Evolutionary conservation across 2,888 invertebrate species (phyloP), one percentile per base, ranked within the genome.

Genomic region (Cordylochernes scorpioides): DNA sequence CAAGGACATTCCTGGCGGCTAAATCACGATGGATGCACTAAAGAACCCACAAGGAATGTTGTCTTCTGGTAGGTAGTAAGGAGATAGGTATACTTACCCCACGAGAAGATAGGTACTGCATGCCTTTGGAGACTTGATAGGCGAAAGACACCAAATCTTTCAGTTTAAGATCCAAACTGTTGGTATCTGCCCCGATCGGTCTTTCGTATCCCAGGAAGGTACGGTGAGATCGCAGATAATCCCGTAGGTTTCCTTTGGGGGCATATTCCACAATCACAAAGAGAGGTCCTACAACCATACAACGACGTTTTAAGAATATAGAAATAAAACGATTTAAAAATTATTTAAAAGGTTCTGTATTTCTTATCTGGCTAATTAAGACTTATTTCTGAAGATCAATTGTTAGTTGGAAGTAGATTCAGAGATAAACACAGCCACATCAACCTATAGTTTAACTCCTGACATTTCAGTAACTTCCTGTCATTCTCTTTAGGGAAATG

Each of bases 1-100:
- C 91, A 1, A 97, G 63, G 2, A 97, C 84, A 54, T 97, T 97
- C 39, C 97, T 65, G 0, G 97, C 94, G 0, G 97, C 97, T 43
- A 97, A 60, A 59, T 97, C 97, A 27, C 97, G 65, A 50, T 97
- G 94, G 35, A 97, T 86, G 50, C 86, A 91, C 67, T 77, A 55
- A 28, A 48, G 44, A 30, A 28, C 14, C 5, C 14, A 22, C 5
- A 22, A 22, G 3, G 6, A 5, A 13, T 22, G 22, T 6, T 13
- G 6, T 14, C 8, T 12, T 30, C n/a, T 19, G 9, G 10, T 2
- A 10, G 6, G 29, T 8, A 27, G 15, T 9, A 7, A 30, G 10
- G 15, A 19, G 12, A 18, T 22, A 30, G 32, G 22, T 8, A 10
- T 17, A 17, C 7, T 18, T 35, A 58, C 58, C 48, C 54, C 53